Percentiles rank a stretch among this genome's conserved stretches.
phyloP scores from a whole-genome alignment of 1,140 invertebrate genomes.

The Telenomus remus region DNA sequence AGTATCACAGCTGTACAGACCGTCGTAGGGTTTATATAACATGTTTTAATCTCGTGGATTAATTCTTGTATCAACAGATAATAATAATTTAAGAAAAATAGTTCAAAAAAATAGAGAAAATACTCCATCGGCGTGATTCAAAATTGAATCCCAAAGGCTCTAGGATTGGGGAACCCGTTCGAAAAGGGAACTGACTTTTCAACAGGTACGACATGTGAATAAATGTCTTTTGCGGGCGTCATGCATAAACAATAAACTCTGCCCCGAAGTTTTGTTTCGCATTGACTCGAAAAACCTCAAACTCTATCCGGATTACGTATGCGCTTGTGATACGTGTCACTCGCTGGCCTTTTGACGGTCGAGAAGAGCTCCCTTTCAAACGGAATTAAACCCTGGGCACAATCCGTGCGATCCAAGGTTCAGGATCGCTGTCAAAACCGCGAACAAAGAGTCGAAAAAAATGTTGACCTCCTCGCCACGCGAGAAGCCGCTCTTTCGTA shows the following conservation, averaged over 20 bases:
- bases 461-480: slow-evolving; percentile 34
- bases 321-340: slow-evolving; percentile 35
- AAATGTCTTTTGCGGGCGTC: slow-evolving; percentile 16
- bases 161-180: neutral
- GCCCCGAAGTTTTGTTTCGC: slow-evolving; percentile 22
- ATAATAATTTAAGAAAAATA: neutral
- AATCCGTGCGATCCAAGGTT: slow-evolving; percentile 24
- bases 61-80: neutral
- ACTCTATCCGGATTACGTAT: slow-evolving; percentile 36
- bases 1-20: neutral
- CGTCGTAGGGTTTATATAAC: neutral
- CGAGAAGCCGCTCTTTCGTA: slow-evolving; percentile 24
- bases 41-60: neutral
- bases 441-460: slow-evolving; percentile 65
- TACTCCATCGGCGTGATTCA: too few relatives aligned
- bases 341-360: slow-evolving; percentile 50
- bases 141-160: neutral
- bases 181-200: slow-evolving; percentile 11
- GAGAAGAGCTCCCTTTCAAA: slow-evolving; percentile 35
- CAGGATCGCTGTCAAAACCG: slow-evolving; percentile 40
- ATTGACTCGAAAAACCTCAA: slow-evolving; percentile 53
- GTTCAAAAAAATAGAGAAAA: too few relatives aligned
- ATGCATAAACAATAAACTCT: slow-evolving; percentile 21
- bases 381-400: slow-evolving; percentile 38
- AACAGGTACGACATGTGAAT: slow-evolving; percentile 11